phyloP scores from a whole-genome alignment of 2,797 vertebrate species.

The Sphenodon punctatus region DNA sequence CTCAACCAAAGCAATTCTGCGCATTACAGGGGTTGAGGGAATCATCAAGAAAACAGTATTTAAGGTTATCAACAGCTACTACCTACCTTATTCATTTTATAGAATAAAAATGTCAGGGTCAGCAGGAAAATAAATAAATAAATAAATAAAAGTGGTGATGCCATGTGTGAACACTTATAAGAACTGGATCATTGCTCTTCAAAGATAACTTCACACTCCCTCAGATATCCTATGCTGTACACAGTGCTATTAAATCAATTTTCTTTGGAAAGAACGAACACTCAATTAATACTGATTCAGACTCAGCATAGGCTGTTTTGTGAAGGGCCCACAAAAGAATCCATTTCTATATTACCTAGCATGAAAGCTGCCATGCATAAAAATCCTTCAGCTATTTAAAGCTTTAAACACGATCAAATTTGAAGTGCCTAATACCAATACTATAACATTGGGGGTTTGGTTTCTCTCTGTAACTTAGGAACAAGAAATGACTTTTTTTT shows the following conservation, averaged over 20 bases:
- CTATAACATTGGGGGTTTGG: too few species aligned
- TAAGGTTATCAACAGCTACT: too few species aligned
- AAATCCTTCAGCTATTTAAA: too few species aligned
- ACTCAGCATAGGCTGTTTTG: neutral
- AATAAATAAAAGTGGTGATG: constrained; percentile 53
- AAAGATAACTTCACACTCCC: constrained; percentile 29
- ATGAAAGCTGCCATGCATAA: too few species aligned
- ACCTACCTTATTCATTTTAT: constrained; percentile 8
- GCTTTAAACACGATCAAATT: too few species aligned
- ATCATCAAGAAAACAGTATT: constrained; percentile 15
- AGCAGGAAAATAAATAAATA: constrained; percentile 57
- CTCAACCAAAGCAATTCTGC: constrained; percentile 20
- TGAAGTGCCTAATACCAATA: too few species aligned
- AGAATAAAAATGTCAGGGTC: constrained; percentile 24
- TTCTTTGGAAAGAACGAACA: constrained; percentile 1
- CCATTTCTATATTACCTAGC: constrained; percentile 1
- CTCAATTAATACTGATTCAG: constrained; percentile 5
- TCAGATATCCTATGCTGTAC: constrained; percentile 41
- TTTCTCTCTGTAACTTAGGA: too few species aligned
- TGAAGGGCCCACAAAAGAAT: neutral
- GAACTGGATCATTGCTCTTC: constrained; percentile 52
- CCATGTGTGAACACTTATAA: constrained; percentile 41
- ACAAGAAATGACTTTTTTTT: too few species aligned
- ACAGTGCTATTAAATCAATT: constrained; percentile 19
- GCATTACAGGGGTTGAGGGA: neutral